Conservation (phyloP, 1,140 invertebrate species). For the Pogonomyrmex californicus region DNA sequence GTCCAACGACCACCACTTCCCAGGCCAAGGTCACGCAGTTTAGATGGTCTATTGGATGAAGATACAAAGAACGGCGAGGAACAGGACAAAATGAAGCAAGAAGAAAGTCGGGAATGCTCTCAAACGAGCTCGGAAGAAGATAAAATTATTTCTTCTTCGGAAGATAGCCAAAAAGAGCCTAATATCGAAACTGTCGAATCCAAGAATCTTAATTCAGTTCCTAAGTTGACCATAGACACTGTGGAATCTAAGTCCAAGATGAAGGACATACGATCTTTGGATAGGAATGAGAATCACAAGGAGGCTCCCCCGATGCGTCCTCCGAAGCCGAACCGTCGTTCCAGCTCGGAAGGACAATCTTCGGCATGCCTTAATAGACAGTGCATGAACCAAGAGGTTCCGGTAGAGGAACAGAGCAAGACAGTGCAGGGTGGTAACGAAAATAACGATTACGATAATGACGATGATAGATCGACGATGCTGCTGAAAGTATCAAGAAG, state of each 20-base stretch:
- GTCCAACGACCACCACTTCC: conserved; percentile 76
- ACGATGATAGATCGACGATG: conserved; percentile 71
- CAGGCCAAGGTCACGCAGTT: conserved; percentile 89
- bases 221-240: background rate
- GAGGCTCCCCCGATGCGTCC: conserved; percentile 16
- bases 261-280: background rate
- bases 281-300: conserved; percentile 20
- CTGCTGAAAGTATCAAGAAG: conserved; percentile 81
- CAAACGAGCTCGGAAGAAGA: background rate
- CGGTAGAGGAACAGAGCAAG: conserved; percentile 8
- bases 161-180: background rate
- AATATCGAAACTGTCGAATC: background rate
- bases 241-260: conserved; percentile 46
- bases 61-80: conserved; percentile 40
- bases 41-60: conserved; percentile 89
- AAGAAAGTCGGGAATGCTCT: background rate
- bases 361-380: conserved; percentile 18
- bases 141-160: background rate
- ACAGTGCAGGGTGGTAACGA: conserved; percentile 32
- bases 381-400: conserved; percentile 4
- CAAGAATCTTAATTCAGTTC: conserved; percentile 21
- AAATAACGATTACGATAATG: conserved; percentile 38
- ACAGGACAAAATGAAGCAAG: conserved; percentile 5
- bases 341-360: conserved; percentile 50
- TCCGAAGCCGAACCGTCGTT: conserved; percentile 52